Evolutionary conservation across 2,888 invertebrate species (phyloP).

Genomic region (Anaspis maculata): DNA sequence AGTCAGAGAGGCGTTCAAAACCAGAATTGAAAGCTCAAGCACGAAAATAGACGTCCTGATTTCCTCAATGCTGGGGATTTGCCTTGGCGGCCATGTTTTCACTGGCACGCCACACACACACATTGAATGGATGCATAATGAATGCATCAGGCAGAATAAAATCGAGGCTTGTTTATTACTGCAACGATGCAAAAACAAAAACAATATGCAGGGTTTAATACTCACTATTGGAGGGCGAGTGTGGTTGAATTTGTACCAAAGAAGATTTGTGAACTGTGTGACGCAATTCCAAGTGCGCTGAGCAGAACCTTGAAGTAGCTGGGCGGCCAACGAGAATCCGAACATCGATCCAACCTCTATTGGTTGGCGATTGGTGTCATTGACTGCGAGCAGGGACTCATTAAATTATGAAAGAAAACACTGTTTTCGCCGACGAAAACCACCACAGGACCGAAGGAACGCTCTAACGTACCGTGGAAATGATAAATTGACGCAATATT

Average conservation of each 20-base stretch:
- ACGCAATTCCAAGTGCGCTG: slow-evolving; percentile 59
- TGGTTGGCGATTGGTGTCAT: slow-evolving; percentile 32
- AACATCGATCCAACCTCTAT: slow-evolving; percentile 58
- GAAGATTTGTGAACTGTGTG: slow-evolving; percentile 50
- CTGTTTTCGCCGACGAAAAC: not conserved
- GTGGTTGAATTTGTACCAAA: slow-evolving; percentile 53
- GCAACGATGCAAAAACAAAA: too few relatives aligned
- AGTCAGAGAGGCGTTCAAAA: too few relatives aligned
- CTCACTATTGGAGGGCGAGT: slow-evolving; percentile 37
- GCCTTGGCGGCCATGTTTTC: too few relatives aligned
- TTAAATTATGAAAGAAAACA: slow-evolving; percentile 25
- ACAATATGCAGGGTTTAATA: too few relatives aligned
- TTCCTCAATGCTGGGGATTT: too few relatives aligned
- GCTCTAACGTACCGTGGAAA: not conserved
- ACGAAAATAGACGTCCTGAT: too few relatives aligned
- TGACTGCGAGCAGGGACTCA: slow-evolving; percentile 16
- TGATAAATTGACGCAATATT: too few relatives aligned
- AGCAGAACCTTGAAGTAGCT: slow-evolving; percentile 60
- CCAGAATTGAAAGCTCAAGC: too few relatives aligned
- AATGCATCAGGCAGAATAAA: too few relatives aligned
- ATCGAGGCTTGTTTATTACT: too few relatives aligned
- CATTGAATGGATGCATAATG: too few relatives aligned
- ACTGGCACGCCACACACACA: too few relatives aligned
- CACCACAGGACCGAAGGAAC: not conserved
- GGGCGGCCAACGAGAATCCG: slow-evolving; percentile 56